Percentiles rank a stretch among this genome's conserved stretches.
phyloP scores from a whole-genome alignment of 1,140 invertebrate species.

The Venturia canescens region DNA sequence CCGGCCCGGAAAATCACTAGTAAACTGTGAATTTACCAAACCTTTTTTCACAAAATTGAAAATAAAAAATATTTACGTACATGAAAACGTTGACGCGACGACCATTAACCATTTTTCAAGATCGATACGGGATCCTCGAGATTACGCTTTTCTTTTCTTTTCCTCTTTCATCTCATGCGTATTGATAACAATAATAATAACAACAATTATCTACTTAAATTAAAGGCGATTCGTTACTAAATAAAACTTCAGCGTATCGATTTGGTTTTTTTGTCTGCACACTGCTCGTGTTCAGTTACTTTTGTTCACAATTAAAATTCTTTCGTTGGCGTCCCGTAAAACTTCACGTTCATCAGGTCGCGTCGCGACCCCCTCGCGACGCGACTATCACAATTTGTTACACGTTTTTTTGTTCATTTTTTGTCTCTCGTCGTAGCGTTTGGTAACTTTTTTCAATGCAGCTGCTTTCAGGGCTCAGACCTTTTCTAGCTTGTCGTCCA shows the following conservation, averaged over 20 bases:
- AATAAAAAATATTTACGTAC: neutral
- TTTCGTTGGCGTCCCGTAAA: neutral
- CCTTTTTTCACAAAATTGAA: neutral
- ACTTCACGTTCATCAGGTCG: constrained; percentile 59
- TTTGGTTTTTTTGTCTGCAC: too few species aligned
- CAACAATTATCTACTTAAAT: too few species aligned
- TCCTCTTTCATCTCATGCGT: too few species aligned
- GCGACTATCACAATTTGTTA: constrained; percentile 72
- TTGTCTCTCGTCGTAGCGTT: constrained; percentile 1
- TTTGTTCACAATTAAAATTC: constrained; percentile 4
- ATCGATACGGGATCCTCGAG: too few species aligned
- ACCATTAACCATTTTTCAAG: too few species aligned
- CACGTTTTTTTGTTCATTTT: constrained; percentile 21
- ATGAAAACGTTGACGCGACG: neutral
- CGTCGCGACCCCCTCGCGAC: constrained; percentile 56
- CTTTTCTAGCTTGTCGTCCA: constrained; percentile 66
- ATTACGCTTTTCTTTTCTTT: too few species aligned
- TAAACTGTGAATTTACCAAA: neutral
- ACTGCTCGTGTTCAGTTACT: too few species aligned
- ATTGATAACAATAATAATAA: too few species aligned
- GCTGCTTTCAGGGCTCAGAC: constrained; percentile 52
- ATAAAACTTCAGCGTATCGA: too few species aligned
- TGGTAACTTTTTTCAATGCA: neutral
- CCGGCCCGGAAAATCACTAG: constrained; percentile 20
- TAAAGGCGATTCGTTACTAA: too few species aligned